phyloP scores from a whole-genome alignment of 2,797 vertebrate species.

The Spea hammondii region DNA sequence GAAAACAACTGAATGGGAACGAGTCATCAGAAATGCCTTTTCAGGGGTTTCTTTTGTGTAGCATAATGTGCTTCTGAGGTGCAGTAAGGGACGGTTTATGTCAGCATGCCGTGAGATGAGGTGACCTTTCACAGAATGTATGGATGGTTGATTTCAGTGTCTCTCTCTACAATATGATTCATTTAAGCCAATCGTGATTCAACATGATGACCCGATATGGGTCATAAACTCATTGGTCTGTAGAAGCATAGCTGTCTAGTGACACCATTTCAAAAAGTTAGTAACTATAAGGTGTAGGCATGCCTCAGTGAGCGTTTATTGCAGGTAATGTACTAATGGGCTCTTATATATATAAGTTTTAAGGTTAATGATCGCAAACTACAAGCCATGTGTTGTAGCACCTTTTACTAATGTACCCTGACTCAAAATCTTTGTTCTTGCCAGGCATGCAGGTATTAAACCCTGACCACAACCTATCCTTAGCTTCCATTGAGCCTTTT shows the following conservation, averaged over 20 bases:
- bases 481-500: too few relatives aligned
- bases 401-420: too few relatives aligned
- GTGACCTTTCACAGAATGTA: constrained; percentile 48
- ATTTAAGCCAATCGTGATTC: constrained; percentile 36
- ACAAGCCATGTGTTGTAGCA: not conserved
- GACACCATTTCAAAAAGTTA: constrained; percentile 20
- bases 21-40: constrained; percentile 47
- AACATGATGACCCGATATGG: constrained; percentile 40
- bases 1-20: constrained; percentile 49
- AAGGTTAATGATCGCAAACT: constrained; percentile 12
- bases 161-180: constrained; percentile 19
- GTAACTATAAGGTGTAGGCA: constrained; percentile 4
- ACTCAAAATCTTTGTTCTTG: too few relatives aligned
- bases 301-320: constrained; percentile 13
- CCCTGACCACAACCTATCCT: too few relatives aligned
- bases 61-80: constrained; percentile 48
- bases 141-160: constrained; percentile 38
- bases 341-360: not conserved
- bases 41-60: constrained; percentile 46
- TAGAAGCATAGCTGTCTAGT: constrained; percentile 10
- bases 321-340: constrained; percentile 1
- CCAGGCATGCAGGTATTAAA: too few relatives aligned
- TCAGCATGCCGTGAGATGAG: constrained; percentile 38
- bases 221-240: constrained; percentile 39
- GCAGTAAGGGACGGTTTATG: constrained; percentile 45